Evolutionary conservation across 2,888 invertebrate genomes (phyloP), one percentile per base, ranked within the genome.

Genomic region (Thereva unica): DNA sequence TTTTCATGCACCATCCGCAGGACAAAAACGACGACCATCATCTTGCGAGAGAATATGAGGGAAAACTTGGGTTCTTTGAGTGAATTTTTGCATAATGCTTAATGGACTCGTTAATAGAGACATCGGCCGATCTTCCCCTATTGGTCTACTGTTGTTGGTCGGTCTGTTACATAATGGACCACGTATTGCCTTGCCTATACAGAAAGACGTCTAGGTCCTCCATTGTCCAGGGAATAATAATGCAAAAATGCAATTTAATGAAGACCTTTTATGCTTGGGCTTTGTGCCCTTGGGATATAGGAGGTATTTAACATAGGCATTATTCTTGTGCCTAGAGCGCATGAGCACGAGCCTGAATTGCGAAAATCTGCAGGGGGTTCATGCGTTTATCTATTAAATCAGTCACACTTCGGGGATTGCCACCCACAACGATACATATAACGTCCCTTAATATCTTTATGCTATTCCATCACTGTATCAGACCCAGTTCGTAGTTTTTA

Each of bases 41-140:
- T 35, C 10, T 59, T 45, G 45, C 45, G 23, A n/a, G n/a, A n/a
- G n/a, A 45, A 41, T 40, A 61, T 61, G 61, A 50, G 40, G 61
- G 47, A 40, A 50, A 49, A 10, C 42, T 61, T 42, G 37, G 45
- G 10, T 47, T 59, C 57, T 59, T 59, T 47, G 38, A 45, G 47
- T 23, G 23, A 23, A 47, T 47, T 59, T 59, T 53, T 64, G 64
- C 64, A 64, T 64, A 64, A 64, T 64, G 52, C 64, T 53, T 53
- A 64, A 64, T 64, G 44, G 64, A 53, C 53, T 53, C 45, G 53
- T 64, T 64, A 64, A 64, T 64, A 64, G 52, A 64, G 64, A 64
- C 53, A 50, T 64, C 61, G 50, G 23, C 23, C 23, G 23, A 23
- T 50, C 50, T 61, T 50, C 50, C 61, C 59, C 41, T 42, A 37